A percentile compares a stretch with the other conserved stretches of the same genome.
phyloP scores from a whole-genome alignment of 2,797 vertebrate species.

The Anguilla megastoma region DNA sequence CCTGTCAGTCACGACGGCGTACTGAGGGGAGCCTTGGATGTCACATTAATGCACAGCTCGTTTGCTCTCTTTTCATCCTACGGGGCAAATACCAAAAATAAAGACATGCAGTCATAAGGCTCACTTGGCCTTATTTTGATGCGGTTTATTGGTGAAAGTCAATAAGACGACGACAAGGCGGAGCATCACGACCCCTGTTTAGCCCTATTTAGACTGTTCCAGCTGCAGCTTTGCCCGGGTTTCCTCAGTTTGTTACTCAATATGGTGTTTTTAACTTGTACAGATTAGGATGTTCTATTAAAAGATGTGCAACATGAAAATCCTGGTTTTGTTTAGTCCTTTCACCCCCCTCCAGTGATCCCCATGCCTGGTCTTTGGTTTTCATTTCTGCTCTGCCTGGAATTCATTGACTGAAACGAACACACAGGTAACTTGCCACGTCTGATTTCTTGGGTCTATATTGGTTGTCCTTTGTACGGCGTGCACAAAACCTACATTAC shows the following conservation, averaged over 20 bases:
- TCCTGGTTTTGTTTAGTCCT: constrained; percentile 24
- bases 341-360: neutral
- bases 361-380: neutral
- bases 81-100: neutral
- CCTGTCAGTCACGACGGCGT: neutral
- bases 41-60: neutral
- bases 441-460: neutral
- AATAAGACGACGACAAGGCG: constrained; percentile 19
- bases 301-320: constrained; percentile 85
- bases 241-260: constrained; percentile 89
- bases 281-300: constrained; percentile 98
- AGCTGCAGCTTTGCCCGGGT: constrained; percentile 88
- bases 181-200: constrained; percentile 57
- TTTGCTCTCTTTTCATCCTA: neutral
- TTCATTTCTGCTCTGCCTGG: neutral
- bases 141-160: neutral
- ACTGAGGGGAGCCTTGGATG: neutral
- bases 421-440: neutral
- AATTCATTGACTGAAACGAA: neutral
- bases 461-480: neutral
- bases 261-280: constrained; percentile 93
- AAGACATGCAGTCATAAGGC: neutral
- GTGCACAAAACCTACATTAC: neutral
- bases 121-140: neutral
- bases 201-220: constrained; percentile 70